phyloP scores from a whole-genome alignment of 2,797 vertebrate genomes.

The Danionella dracula region DNA sequence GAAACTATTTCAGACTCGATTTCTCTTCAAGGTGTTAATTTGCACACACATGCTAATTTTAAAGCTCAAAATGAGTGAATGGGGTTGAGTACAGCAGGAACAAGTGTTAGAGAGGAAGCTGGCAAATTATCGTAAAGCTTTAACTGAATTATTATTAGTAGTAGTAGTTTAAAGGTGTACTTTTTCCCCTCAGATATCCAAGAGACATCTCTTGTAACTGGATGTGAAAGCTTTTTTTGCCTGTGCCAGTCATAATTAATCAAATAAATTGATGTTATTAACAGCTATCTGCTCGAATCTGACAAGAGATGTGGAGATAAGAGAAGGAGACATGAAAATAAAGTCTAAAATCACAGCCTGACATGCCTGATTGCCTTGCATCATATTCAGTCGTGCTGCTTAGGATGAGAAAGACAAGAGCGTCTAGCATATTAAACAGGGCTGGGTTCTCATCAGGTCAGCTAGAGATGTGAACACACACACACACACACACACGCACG shows the following conservation, averaged over 20 bases:
- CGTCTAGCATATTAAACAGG: constrained; percentile 17
- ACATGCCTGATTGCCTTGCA: constrained; percentile 6
- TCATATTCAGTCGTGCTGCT: constrained; percentile 30
- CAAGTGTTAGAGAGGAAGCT: neutral
- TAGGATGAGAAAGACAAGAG: constrained; percentile 13
- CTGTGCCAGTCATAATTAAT: constrained; percentile 24
- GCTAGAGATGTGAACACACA: neutral
- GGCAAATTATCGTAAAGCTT: neutral
- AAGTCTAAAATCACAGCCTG: constrained; percentile 13
- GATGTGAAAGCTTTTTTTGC: constrained; percentile 9
- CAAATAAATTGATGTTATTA: constrained; percentile 22
- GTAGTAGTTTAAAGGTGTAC: neutral
- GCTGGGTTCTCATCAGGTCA: constrained; percentile 23
- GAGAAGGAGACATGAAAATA: constrained; percentile 20
- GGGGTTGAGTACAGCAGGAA: neutral
- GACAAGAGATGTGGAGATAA: constrained; percentile 12
- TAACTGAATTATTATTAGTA: too few species aligned
- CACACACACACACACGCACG: too few species aligned
- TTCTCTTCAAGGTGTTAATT: constrained; percentile 7
- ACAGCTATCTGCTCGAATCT: constrained; percentile 13
- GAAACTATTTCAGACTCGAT: constrained; percentile 3
- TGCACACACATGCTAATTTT: neutral
- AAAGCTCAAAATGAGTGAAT: neutral
- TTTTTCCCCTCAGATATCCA: neutral
- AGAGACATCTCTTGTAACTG: constrained; percentile 16